These are phyloP conservation scores for Pseudopleuronectes americanus DNA, from an alignment of 2,797 vertebrate species.

Conservation along the genomic window DNA sequence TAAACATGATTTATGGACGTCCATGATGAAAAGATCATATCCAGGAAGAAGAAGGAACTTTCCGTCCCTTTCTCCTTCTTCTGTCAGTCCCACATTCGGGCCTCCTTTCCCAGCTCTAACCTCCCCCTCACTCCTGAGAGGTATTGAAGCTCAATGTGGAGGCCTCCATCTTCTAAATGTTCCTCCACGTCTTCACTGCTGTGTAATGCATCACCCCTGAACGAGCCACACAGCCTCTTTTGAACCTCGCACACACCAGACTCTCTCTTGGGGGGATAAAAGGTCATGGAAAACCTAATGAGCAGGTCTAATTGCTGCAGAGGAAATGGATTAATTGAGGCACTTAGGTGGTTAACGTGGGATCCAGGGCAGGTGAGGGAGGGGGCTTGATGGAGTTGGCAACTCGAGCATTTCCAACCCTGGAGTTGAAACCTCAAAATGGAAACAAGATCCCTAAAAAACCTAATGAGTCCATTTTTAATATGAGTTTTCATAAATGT, in stretches of 20 bases:
- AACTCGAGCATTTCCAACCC: slow-evolving; percentile 26
- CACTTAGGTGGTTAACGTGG: slow-evolving; percentile 50
- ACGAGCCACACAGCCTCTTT: slow-evolving; percentile 32
- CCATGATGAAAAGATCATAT: slow-evolving; percentile 26
- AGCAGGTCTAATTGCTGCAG: slow-evolving; percentile 51
- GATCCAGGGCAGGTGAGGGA: slow-evolving; percentile 6
- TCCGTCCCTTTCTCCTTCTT: neutral
- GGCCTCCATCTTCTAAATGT: slow-evolving; percentile 37
- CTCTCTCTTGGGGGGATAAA: slow-evolving; percentile 15
- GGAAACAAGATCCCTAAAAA: slow-evolving; percentile 35
- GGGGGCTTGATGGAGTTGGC: slow-evolving; percentile 2
- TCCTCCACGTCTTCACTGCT: slow-evolving; percentile 18
- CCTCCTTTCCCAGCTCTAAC: neutral
- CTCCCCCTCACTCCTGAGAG: slow-evolving; percentile 22
- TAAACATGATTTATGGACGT: slow-evolving; percentile 39
- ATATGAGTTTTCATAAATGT: slow-evolving; percentile 17
- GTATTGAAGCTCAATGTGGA: slow-evolving; percentile 47
- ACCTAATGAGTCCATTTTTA: slow-evolving; percentile 48
- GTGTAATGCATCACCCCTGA: slow-evolving; percentile 45
- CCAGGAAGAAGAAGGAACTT: neutral
- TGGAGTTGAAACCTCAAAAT: slow-evolving; percentile 43
- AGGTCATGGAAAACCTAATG: slow-evolving; percentile 44
- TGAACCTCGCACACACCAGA: slow-evolving; percentile 29
- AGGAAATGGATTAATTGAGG: slow-evolving; percentile 70
- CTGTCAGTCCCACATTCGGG: slow-evolving; percentile 2